phyloP scores from a whole-genome alignment of 2,113 vertebrate genomes.

The Ia io region DNA sequence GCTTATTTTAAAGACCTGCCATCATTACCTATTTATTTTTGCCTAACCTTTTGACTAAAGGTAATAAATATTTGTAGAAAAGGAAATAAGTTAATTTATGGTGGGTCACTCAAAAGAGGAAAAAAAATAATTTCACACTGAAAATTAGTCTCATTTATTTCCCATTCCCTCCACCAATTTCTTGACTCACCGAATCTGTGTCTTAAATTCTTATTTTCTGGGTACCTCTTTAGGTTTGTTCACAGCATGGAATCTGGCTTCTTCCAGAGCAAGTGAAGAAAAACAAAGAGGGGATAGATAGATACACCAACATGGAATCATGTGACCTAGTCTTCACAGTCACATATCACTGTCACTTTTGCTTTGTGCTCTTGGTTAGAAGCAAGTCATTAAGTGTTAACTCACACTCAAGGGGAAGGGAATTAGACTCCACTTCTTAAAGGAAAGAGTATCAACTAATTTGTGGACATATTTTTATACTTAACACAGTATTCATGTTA shows the following conservation, averaged over 20 bases:
- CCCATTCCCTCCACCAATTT: neutral
- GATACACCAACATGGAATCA: neutral
- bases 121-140: neutral
- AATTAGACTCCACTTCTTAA: neutral
- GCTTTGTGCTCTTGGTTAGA: slow-evolving; percentile 13
- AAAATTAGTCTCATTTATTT: neutral
- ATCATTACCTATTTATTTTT: slow-evolving; percentile 37
- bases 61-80: slow-evolving; percentile 34
- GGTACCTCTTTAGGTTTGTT: neutral
- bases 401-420: neutral
- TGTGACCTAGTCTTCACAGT: slow-evolving; percentile 8
- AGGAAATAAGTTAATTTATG: neutral
- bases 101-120: neutral
- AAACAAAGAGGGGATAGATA: neutral
- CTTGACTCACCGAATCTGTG: neutral
- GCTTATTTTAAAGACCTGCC: neutral
- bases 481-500: neutral
- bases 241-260: neutral
- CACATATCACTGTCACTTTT: neutral
- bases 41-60: neutral
- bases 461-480: slow-evolving; percentile 1
- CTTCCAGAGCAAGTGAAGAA: neutral
- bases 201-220: neutral
- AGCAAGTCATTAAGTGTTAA: neutral
- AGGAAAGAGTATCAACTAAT: neutral